Conservation (phyloP, 2,113 vertebrate genomes). For the Zosterops japonicus region DNA sequence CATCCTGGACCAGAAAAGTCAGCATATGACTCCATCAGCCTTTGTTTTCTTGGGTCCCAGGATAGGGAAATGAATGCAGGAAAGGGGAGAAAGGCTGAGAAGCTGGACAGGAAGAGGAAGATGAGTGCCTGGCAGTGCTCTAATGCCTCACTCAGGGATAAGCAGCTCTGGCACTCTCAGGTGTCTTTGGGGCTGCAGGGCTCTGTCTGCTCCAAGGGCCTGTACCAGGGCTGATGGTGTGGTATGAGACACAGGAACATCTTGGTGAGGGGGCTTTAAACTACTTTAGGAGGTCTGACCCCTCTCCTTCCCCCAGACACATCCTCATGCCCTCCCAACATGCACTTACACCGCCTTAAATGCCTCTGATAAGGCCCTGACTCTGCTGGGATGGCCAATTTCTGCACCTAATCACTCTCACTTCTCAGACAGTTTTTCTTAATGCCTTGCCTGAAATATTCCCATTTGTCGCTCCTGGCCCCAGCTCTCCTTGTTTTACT, state of each 20-base stretch:
- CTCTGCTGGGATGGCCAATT: neutral
- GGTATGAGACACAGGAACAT: neutral
- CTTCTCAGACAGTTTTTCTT: conserved; percentile 14
- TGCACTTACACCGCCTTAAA: neutral
- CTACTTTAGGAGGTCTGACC: neutral
- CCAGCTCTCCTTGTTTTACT: conserved; percentile 41
- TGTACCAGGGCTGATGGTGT: neutral
- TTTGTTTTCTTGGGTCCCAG: neutral
- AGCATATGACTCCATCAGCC: neutral
- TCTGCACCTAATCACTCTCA: conserved; percentile 33
- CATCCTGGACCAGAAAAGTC: conserved; percentile 25
- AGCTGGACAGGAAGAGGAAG: neutral
- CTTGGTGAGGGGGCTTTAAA: neutral
- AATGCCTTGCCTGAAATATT: conserved; percentile 41
- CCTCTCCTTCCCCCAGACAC: neutral
- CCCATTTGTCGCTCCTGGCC: conserved; percentile 37
- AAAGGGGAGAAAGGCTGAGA: neutral
- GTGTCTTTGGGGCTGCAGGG: neutral
- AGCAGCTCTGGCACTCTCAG: neutral
- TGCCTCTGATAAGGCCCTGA: neutral
- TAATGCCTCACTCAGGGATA: neutral
- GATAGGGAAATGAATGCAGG: neutral
- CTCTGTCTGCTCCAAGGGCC: neutral
- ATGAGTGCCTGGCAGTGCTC: neutral
- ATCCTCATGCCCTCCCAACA: neutral